Conservation (phyloP, 2,888 invertebrate species). For the Rutpela maculata region DNA sequence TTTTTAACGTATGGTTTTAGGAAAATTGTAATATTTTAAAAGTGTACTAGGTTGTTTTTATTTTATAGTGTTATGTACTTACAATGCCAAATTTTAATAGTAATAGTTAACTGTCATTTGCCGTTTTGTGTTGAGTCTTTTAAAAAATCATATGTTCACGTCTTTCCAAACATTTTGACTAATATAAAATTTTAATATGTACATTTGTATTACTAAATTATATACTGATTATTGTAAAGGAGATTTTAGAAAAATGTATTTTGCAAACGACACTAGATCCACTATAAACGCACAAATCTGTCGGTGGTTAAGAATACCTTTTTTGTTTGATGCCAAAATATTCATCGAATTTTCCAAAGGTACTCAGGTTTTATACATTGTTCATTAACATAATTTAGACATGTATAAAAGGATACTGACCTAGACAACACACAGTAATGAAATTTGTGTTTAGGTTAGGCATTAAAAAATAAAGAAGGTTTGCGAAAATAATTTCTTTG, state of each 20-base stretch:
- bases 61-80: conserved; percentile 38
- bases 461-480: no score
- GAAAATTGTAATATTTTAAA: conserved; percentile 36
- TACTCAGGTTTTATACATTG: neutral
- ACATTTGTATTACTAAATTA: conserved; percentile 18
- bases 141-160: neutral
- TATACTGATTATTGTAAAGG: conserved; percentile 26
- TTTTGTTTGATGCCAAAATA: no score
- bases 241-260: conserved; percentile 28
- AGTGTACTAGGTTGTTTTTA: conserved; percentile 39
- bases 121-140: neutral
- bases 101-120: conserved; percentile 20
- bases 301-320: no score
- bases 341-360: neutral
- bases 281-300: neutral
- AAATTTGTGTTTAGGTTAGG: no score
- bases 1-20: conserved; percentile 33
- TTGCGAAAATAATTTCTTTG: no score
- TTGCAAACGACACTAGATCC: neutral
- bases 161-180: conserved; percentile 11
- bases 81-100: conserved; percentile 42
- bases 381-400: neutral
- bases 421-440: no score
- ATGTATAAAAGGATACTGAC: no score
- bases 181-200: conserved; percentile 16